Percentiles rank a stretch among this genome's conserved stretches.
These are phyloP conservation scores for Siniperca knerii DNA, from an alignment of 2,113 vertebrate genomes.

Conservation along the genomic window DNA sequence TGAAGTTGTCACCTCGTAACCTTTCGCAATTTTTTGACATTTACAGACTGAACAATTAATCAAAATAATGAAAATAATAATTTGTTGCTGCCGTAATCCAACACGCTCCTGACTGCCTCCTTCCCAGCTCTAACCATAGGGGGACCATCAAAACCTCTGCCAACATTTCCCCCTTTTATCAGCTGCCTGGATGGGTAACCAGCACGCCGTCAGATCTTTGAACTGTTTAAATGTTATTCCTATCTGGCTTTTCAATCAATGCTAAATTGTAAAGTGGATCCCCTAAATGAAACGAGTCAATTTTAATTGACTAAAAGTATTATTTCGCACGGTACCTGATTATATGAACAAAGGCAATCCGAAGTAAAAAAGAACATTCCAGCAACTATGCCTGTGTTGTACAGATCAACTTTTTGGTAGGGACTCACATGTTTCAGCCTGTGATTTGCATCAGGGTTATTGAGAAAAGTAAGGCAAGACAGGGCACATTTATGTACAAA, in stretches of 20 bases:
- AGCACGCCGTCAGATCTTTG: neutral
- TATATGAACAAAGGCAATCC: neutral
- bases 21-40: neutral
- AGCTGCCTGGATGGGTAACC: neutral
- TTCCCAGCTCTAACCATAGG: neutral
- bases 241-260: neutral
- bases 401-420: neutral
- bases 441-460: conserved; percentile 3
- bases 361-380: neutral
- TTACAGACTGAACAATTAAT: conserved; percentile 1
- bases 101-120: neutral
- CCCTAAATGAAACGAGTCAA: neutral
- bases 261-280: neutral
- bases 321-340: neutral
- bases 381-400: neutral
- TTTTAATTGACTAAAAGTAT: neutral
- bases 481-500: conserved; percentile 5
- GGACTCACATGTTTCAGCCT: neutral
- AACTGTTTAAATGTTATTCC: neutral
- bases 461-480: conserved; percentile 12
- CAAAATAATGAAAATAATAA: neutral
- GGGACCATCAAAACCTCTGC: neutral
- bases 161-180: neutral
- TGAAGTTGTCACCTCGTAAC: neutral
- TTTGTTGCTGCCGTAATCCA: neutral